Evolutionary conservation across 2,113 vertebrate species (phyloP).

Genomic region (Alosa alosa): DNA sequence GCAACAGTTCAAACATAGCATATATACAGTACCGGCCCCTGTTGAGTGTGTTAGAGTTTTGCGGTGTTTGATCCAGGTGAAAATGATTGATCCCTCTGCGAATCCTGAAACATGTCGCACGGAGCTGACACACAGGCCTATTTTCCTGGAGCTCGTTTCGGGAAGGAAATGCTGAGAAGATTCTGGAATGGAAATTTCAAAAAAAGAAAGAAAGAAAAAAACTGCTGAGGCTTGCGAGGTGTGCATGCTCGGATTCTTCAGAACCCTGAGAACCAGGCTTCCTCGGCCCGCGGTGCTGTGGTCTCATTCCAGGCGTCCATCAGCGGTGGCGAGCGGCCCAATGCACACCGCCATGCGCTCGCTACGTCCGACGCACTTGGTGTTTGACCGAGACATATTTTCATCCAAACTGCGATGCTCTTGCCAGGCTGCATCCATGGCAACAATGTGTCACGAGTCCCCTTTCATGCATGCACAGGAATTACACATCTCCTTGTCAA

Average conservation of each 20-base stretch:
- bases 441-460: slow-evolving; percentile 46
- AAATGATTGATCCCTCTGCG: slow-evolving; percentile 4
- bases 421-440: slow-evolving; percentile 46
- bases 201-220: neutral
- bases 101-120: slow-evolving; percentile 15
- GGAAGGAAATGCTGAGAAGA: slow-evolving; percentile 1
- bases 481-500: slow-evolving; percentile 58
- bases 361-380: slow-evolving; percentile 44
- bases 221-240: neutral
- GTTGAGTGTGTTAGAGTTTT: neutral
- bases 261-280: neutral
- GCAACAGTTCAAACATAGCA: slow-evolving; percentile 8
- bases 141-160: neutral
- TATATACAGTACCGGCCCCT: neutral
- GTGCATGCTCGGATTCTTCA: neutral
- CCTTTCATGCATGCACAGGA: slow-evolving; percentile 64
- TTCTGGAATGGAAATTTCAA: neutral
- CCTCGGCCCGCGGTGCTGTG: neutral
- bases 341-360: slow-evolving; percentile 12
- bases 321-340: neutral
- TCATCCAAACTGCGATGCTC: slow-evolving; percentile 51
- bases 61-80: neutral
- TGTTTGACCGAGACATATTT: slow-evolving; percentile 69
- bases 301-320: slow-evolving; percentile 9
- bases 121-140: neutral